phyloP scores from a whole-genome alignment of 1,140 invertebrate genomes.

The Hyphantria cunea region DNA sequence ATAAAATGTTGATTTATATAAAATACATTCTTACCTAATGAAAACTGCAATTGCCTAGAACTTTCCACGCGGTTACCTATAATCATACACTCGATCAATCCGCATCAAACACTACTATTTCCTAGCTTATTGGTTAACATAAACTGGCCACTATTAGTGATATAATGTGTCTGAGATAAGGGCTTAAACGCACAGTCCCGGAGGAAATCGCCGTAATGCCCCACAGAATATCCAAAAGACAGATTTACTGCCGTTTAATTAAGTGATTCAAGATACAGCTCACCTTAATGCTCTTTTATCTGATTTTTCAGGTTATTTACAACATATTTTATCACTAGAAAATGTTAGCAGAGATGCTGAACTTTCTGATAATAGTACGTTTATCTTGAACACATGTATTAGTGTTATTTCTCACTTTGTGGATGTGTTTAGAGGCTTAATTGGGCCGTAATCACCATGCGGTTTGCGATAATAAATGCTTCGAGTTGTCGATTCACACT shows the following conservation, averaged over 20 bases:
- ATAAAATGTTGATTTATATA: background rate
- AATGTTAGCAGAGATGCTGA: conserved; percentile 19
- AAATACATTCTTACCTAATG: too few relatives aligned
- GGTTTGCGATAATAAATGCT: background rate
- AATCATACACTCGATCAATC: background rate
- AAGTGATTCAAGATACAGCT: conserved; percentile 59
- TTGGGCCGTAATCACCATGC: background rate
- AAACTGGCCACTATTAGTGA: conserved; percentile 63
- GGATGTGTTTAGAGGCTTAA: background rate
- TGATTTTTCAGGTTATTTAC: conserved; percentile 60
- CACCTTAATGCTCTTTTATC: conserved; percentile 42
- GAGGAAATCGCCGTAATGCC: conserved; percentile 58
- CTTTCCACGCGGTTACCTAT: too few relatives aligned
- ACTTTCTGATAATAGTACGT: conserved; percentile 22
- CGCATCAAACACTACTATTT: conserved; percentile 3
- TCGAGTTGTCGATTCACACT: background rate
- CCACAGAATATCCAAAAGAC: conserved; percentile 62
- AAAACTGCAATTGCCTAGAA: too few relatives aligned
- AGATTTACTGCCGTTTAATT: conserved; percentile 75
- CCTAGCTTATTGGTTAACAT: conserved; percentile 38
- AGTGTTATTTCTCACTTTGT: background rate
- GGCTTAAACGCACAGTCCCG: conserved; percentile 52
- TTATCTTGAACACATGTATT: conserved; percentile 11
- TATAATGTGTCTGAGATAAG: conserved; percentile 66
- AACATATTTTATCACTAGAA: conserved; percentile 32